phyloP scores from a whole-genome alignment of 1,140 invertebrate species.

The Heliothis virescens region DNA sequence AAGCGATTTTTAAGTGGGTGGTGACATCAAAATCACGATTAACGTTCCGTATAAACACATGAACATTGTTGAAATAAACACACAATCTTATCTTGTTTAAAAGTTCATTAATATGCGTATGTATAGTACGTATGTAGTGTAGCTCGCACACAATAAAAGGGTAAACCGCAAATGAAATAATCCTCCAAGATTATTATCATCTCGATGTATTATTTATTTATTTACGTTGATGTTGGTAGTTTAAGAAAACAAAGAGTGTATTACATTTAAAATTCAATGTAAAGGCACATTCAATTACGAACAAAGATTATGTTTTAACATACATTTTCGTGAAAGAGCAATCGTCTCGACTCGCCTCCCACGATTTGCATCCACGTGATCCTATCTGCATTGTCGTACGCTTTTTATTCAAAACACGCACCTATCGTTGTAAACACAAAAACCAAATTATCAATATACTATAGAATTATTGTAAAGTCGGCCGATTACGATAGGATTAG shows the following conservation, averaged over 20 bases:
- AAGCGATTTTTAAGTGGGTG: constrained; percentile 45
- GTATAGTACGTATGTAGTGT: not conserved
- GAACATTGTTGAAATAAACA: constrained; percentile 41
- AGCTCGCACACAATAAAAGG: constrained; percentile 22
- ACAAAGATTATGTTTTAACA: constrained; percentile 66
- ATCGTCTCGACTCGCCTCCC: constrained; percentile 54
- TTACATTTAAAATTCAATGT: constrained; percentile 82
- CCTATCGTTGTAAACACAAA: constrained; percentile 35
- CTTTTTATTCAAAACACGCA: constrained; percentile 50
- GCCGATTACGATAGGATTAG: constrained; percentile 12
- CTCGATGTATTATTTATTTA: constrained; percentile 68
- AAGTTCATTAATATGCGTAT: constrained; percentile 39
- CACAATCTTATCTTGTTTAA: constrained; percentile 38
- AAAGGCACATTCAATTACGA: constrained; percentile 70
- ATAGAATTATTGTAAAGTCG: constrained; percentile 30
- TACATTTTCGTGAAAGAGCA: constrained; percentile 67
- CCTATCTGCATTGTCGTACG: constrained; percentile 42
- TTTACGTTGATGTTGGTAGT: constrained; percentile 57
- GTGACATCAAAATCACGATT: constrained; percentile 46
- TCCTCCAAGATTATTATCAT: constrained; percentile 57
- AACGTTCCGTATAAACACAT: constrained; percentile 51
- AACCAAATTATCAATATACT: constrained; percentile 33
- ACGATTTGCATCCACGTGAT: constrained; percentile 55
- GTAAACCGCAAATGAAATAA: constrained; percentile 55
- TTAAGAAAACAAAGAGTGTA: constrained; percentile 71